Percentiles rank a stretch among this genome's conserved stretches.
Evolutionary conservation across 2,797 vertebrate species (phyloP).

Genomic region (Bucorvus abyssinicus): DNA sequence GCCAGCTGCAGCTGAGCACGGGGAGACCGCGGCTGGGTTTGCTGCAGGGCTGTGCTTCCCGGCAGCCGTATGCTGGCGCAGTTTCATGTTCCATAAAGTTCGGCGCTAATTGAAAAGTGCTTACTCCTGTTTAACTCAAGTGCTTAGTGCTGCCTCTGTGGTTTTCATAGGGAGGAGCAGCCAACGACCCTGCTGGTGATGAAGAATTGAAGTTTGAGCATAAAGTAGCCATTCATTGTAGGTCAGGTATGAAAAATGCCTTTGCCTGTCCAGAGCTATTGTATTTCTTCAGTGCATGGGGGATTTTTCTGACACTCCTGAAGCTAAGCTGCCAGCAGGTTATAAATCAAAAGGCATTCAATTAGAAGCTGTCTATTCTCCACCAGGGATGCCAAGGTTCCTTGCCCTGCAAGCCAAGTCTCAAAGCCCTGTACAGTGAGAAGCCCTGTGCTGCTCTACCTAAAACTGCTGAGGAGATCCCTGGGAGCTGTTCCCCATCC

Average conservation of each 20-base stretch:
- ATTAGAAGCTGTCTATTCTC: neutral
- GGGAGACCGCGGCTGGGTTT: fast-evolving
- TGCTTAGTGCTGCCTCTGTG: neutral
- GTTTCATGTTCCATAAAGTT: neutral
- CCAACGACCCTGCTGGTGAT: fast-evolving
- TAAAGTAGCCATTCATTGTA: neutral
- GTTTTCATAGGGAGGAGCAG: neutral
- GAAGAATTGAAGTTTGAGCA: neutral
- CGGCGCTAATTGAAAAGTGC: neutral
- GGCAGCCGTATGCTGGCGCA: fast-evolving
- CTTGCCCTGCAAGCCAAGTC: fast-evolving
- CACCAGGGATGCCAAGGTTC: neutral
- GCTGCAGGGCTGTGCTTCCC: neutral
- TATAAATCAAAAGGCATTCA: neutral
- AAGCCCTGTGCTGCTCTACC: neutral
- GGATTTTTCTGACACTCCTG: neutral
- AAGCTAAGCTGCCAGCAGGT: neutral
- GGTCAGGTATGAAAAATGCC: neutral
- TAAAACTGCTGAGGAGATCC: neutral
- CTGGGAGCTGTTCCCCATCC: fast-evolving
- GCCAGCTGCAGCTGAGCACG: neutral
- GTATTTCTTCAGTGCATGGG: neutral
- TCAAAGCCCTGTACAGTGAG: fast-evolving
- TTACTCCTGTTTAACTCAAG: neutral
- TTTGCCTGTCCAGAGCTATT: neutral